Percentiles rank a stretch among this genome's conserved stretches.
These are phyloP conservation scores for Lipophrys pholis DNA, from an alignment of 2,113 vertebrate genomes.

Conservation along the genomic window DNA sequence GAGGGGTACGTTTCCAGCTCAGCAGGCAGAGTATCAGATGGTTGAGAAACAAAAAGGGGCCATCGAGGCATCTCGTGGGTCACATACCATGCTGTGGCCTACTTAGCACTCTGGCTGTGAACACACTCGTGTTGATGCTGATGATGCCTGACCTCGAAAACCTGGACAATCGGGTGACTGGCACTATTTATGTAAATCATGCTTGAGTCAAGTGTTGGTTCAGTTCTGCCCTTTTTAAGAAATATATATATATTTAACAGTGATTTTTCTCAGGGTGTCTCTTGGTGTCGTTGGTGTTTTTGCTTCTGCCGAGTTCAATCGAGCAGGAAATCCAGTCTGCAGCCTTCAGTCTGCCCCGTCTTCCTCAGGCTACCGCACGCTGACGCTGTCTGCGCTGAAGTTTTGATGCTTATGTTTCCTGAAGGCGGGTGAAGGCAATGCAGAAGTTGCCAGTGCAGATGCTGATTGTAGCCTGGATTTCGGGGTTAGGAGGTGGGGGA, in stretches of 20 bases:
- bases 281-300: not conserved
- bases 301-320: conserved; percentile 15
- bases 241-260: not conserved
- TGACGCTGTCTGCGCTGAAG: conserved; percentile 25
- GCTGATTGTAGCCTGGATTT: conserved; percentile 38
- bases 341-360: conserved; percentile 4
- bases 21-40: conserved; percentile 74
- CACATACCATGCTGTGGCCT: conserved; percentile 76
- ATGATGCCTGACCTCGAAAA: conserved; percentile 50
- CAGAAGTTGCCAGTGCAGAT: conserved; percentile 50
- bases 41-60: conserved; percentile 75
- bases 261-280: not conserved
- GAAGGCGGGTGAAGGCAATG: conserved; percentile 47
- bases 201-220: not conserved
- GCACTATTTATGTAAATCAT: not conserved
- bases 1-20: conserved; percentile 70
- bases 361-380: conserved; percentile 19
- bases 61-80: conserved; percentile 65
- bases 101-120: conserved; percentile 71
- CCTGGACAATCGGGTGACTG: not conserved
- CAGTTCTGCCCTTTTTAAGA: not conserved
- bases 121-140: conserved; percentile 55
- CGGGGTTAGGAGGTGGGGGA: conserved; percentile 47
- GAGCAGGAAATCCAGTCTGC: conserved; percentile 37
- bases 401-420: conserved; percentile 56